A percentile compares a stretch with the other conserved stretches of the same genome.
Conservation (phyloP, 2,888 invertebrate genomes). For the Agrotis puta region DNA sequence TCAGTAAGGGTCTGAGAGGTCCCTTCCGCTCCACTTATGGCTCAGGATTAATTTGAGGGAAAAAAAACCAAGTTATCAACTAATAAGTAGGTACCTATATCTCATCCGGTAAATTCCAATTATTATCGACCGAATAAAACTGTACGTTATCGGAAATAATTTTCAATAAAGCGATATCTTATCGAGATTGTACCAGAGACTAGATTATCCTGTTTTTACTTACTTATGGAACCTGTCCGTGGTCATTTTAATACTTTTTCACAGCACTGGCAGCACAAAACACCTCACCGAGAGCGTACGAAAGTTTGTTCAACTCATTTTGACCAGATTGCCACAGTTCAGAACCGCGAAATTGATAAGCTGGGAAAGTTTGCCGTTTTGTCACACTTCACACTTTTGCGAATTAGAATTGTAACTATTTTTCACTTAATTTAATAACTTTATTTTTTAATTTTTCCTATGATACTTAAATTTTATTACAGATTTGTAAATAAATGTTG, state of each 20-base stretch:
- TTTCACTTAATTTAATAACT: slow-evolving; percentile 25
- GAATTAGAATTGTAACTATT: slow-evolving; percentile 47
- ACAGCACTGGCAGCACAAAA: slow-evolving; percentile 52
- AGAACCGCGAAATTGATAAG: slow-evolving; percentile 82
- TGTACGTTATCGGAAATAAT: slow-evolving; percentile 51
- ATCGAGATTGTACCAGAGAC: slow-evolving; percentile 54
- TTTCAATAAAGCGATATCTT: slow-evolving; percentile 47
- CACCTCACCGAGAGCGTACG: slow-evolving; percentile 58
- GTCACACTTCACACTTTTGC: slow-evolving; percentile 79
- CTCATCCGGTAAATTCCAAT: slow-evolving; percentile 35
- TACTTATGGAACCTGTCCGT: slow-evolving; percentile 92
- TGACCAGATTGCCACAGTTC: slow-evolving; percentile 76
- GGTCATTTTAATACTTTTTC: slow-evolving; percentile 84
- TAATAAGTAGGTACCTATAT: background rate
- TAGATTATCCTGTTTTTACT: slow-evolving; percentile 74
- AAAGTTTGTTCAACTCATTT: slow-evolving; percentile 87
- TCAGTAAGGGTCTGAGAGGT: no score
- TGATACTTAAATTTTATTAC: background rate
- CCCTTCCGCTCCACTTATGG: no score
- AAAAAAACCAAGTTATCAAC: no score
- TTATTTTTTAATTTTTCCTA: background rate
- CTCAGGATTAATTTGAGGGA: no score
- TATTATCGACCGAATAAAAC: slow-evolving; percentile 38
- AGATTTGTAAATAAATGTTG: slow-evolving; percentile 13
- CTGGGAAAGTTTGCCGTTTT: slow-evolving; percentile 83